Base-by-base conservation (phyloP, 2,113 vertebrate genomes). In the Xenopus laevis region DNA sequence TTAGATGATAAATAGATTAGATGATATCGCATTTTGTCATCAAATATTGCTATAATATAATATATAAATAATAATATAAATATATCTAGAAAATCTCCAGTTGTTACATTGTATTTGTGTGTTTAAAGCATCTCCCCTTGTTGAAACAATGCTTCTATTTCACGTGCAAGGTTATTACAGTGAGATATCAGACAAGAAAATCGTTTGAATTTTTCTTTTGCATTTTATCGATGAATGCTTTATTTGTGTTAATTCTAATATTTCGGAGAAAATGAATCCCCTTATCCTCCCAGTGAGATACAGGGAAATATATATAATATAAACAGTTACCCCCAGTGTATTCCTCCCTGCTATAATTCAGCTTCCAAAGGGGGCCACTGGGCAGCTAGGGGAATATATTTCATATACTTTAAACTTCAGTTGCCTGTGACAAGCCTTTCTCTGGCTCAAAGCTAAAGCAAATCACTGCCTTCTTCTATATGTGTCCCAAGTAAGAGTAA, bases 281-380 rank as follows among this genome's bases (percentile, higher is more conserved):
- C 30, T 6, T 47, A 3, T 47, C 2, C 2, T 47, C 13, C 46
- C 46, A 9, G 47, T 58, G 17, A 8, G 8, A 17, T 52, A 40
- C 6, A 40, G 33, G 33, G 33, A 40, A 40, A 40, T 40, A 40
- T 40, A 40, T 40, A 40, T 40, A 9, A 7, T 9, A 40, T 6
- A 7, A 40, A 40, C 33, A 40, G 2, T 40, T 40, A 40, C 33
- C 33, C 12, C 79, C 8, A 82, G 81, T 87, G 84, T 80, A 83
- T 83, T 53, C 79, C 81, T 79, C 79, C 71, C 74, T 83, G 88
- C 84, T 82, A 86, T 90, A 88, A 91, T 86, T 91, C 89, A 89
- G 82, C 77, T 80, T 79, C 23, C 83, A 87, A 88, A 74, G 8
- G 33, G 33, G 85, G 85, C 85, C 77, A 82, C 86, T 86, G 83